Evolutionary conservation across 2,797 vertebrate species (phyloP).

Genomic region (Acanthis flammea): DNA sequence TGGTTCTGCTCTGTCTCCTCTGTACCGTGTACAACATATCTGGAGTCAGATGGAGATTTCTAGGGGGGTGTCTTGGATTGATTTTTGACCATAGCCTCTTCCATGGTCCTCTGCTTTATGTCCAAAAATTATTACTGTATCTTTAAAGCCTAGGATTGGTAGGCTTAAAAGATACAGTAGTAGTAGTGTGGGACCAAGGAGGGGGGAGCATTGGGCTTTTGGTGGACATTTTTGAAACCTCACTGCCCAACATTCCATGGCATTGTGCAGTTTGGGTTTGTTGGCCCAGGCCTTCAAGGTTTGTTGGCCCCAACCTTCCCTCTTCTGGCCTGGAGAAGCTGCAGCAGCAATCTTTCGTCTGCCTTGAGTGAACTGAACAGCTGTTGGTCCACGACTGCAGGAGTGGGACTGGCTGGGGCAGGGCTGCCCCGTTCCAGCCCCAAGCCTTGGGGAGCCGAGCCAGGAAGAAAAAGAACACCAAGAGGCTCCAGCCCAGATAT

Average conservation of each 20-base stretch:
- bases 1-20: background rate
- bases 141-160: background rate
- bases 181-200: background rate
- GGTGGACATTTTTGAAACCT: background rate
- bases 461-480: background rate
- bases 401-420: rapidly evolving
- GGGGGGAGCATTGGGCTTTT: background rate
- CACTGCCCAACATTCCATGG: background rate
- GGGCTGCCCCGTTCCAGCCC: rapidly evolving
- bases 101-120: background rate
- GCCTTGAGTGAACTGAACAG: background rate
- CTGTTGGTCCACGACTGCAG: background rate
- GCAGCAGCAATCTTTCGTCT: background rate
- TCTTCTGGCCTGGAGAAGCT: background rate
- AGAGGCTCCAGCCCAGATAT: background rate
- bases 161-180: too few species aligned
- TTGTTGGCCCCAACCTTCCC: too few species aligned
- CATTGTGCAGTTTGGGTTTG: background rate
- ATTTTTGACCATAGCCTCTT: background rate
- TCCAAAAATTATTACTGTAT: background rate
- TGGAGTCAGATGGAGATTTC: background rate
- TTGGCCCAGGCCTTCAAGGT: background rate
- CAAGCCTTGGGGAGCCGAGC: background rate
- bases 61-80: background rate
- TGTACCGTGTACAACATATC: background rate